A percentile compares a stretch with the other conserved stretches of the same genome.
These are phyloP conservation scores for Orcinus orca DNA, from an alignment of 2,113 vertebrate genomes.

Conservation along the genomic window DNA sequence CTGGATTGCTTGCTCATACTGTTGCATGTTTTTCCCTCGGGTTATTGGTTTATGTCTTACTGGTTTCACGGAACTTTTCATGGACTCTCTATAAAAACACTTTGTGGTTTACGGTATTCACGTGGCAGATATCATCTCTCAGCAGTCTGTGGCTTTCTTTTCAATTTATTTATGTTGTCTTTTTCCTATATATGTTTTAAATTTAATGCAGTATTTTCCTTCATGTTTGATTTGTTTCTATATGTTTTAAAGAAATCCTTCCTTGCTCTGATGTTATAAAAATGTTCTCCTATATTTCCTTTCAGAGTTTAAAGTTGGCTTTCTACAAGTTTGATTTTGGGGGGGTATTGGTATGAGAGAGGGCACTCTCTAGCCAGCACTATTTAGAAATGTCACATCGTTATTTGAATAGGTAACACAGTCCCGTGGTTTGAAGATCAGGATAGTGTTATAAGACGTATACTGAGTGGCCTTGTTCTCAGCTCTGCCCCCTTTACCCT, in stretches of 20 bases:
- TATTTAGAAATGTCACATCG: not conserved
- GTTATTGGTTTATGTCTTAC: not conserved
- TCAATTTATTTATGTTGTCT: not conserved
- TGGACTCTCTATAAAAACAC: not conserved
- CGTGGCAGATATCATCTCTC: not conserved
- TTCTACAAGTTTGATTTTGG: not conserved
- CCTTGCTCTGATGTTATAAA: not conserved
- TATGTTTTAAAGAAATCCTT: not conserved
- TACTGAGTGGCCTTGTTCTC: accelerated
- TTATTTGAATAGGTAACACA: not conserved
- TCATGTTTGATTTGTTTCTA: not conserved
- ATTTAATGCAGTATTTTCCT: not conserved
- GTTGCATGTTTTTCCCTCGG: not conserved
- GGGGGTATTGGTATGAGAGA: not conserved
- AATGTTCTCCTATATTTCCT: not conserved
- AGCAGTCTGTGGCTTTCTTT: not conserved
- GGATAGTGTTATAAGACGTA: not conserved
- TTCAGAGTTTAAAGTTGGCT: not conserved
- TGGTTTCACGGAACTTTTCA: not conserved
- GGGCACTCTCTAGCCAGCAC: not conserved
- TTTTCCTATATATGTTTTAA: not conserved
- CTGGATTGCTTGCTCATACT: not conserved
- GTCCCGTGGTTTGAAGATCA: not conserved
- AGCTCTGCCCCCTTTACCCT: not conserved
- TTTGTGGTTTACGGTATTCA: not conserved